phyloP scores from a whole-genome alignment of 2,888 invertebrate genomes.

The Nebria salina region DNA sequence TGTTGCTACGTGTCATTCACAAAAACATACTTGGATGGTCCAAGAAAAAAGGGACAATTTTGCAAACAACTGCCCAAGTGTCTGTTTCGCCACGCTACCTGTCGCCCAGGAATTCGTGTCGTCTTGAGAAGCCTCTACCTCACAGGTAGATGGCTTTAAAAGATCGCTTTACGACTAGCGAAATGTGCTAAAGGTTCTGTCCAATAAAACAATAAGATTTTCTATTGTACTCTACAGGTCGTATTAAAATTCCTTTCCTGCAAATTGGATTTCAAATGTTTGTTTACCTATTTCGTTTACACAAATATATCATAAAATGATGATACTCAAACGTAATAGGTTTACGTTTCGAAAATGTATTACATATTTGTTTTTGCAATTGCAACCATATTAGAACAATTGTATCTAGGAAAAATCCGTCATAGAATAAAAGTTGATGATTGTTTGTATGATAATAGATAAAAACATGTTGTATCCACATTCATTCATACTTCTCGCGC shows the following conservation, averaged over 20 bases:
- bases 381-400: too few species aligned
- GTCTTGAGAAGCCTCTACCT: not conserved
- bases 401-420: too few species aligned
- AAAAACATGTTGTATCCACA: not conserved
- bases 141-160: not conserved
- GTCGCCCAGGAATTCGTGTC: constrained; percentile 19
- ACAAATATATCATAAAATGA: too few species aligned
- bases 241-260: not conserved
- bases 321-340: too few species aligned
- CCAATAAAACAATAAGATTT: not conserved
- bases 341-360: too few species aligned
- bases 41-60: constrained; percentile 2
- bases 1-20: constrained; percentile 23
- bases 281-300: not conserved
- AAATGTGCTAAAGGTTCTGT: not conserved
- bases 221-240: not conserved
- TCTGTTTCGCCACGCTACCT: constrained; percentile 19
- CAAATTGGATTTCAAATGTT: not conserved
- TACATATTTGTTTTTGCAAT: too few species aligned
- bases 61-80: constrained; percentile 16
- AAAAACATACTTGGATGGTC: constrained; percentile 8
- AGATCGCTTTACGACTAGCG: not conserved
- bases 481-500: not conserved
- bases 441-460: not conserved
- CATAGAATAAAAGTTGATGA: not conserved